Evolutionary conservation across 2,797 vertebrate genomes (phyloP).

Genomic region (Paguma larvata): DNA sequence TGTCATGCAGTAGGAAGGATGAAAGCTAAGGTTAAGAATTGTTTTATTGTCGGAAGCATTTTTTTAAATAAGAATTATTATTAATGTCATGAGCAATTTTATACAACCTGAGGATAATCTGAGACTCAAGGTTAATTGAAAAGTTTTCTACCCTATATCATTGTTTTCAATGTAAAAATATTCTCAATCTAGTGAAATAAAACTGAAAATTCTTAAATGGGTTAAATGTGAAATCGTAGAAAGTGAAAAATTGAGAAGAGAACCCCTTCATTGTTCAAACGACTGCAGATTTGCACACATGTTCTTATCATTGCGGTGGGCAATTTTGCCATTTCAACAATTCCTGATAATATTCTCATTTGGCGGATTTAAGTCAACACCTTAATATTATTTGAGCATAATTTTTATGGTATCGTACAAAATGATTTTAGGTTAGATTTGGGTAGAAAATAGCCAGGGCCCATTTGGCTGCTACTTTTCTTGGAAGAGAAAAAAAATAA

Average conservation of each 20-base stretch:
- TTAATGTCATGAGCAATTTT: conserved; percentile 51
- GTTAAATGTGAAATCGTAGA: not conserved
- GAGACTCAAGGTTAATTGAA: not conserved
- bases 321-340: conserved; percentile 49
- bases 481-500: conserved; percentile 86
- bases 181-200: conserved; percentile 14
- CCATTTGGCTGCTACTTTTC: conserved; percentile 91
- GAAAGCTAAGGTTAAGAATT: not conserved
- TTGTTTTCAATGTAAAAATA: conserved; percentile 11
- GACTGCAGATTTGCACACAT: not conserved
- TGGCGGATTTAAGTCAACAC: conserved; percentile 83
- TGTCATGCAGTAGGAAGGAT: not conserved
- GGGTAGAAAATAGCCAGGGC: conserved; percentile 88
- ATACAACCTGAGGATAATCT: not conserved
- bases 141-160: not conserved
- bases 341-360: conserved; percentile 78
- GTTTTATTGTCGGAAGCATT: not conserved
- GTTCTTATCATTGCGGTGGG: conserved; percentile 30
- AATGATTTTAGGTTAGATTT: conserved; percentile 88
- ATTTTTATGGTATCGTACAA: conserved; percentile 87
- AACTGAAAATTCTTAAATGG: not conserved
- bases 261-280: not conserved
- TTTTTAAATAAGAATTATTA: conserved; percentile 26
- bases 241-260: not conserved
- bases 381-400: conserved; percentile 86